phyloP scores from a whole-genome alignment of 2,113 vertebrate genomes.

The Melanerpes formicivorus region DNA sequence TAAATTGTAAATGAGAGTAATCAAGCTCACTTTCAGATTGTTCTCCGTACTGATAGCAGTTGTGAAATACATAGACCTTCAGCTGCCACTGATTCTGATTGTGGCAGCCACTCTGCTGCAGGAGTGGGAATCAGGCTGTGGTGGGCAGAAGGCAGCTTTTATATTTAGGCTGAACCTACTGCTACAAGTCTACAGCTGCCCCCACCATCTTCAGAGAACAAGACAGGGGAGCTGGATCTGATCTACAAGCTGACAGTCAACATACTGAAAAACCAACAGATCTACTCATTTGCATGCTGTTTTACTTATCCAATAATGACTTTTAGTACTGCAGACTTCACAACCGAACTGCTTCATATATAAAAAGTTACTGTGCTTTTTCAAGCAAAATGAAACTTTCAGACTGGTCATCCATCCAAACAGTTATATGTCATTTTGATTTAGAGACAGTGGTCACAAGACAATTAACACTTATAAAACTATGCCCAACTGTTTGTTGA shows the following conservation, averaged over 20 bases:
- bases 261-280: background rate
- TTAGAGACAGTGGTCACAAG: conserved; percentile 29
- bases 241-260: background rate
- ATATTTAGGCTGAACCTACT: background rate
- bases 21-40: background rate
- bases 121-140: background rate
- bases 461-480: background rate
- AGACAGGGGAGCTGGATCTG: background rate
- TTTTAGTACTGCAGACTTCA: background rate
- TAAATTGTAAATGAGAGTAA: background rate
- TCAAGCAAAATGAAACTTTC: background rate
- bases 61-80: background rate
- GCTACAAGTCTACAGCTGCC: background rate
- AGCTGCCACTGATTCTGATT: background rate
- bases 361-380: background rate
- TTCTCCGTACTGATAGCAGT: background rate
- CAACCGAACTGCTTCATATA: background rate
- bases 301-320: background rate
- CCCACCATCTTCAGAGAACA: background rate
- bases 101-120: background rate
- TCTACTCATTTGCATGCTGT: background rate
- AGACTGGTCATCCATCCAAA: conserved; percentile 35
- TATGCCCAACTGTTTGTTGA: background rate
- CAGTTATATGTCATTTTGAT: background rate
- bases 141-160: background rate